Percentiles rank a stretch among this genome's conserved stretches.
Conservation (phyloP, 2,888 invertebrate species). For the Pristionchus maxplancki region DNA sequence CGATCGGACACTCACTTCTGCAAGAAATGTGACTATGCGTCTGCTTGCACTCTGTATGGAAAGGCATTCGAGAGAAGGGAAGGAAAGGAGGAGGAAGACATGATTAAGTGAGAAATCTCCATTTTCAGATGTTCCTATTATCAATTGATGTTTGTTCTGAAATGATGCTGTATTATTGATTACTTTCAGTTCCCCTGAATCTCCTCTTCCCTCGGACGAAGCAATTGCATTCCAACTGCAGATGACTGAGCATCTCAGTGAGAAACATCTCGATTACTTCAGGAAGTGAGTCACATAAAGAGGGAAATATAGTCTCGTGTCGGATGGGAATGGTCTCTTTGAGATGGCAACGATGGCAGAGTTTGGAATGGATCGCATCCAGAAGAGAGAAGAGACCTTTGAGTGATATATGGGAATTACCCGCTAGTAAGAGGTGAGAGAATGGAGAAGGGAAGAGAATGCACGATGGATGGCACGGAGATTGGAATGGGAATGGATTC, state of each 20-base stretch:
- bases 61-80: conserved; percentile 38
- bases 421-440: conserved; percentile 13
- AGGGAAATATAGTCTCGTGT: too few species aligned
- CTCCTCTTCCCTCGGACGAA: conserved; percentile 19
- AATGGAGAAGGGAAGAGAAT: too few species aligned
- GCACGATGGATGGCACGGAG: background rate
- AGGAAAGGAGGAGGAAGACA: conserved; percentile 22
- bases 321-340: too few species aligned
- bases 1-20: conserved; percentile 61
- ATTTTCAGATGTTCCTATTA: background rate
- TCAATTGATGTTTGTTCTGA: too few species aligned
- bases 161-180: too few species aligned
- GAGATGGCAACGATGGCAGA: conserved; percentile 44
- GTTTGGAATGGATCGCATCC: background rate
- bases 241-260: conserved; percentile 42
- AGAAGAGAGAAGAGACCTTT: conserved; percentile 37
- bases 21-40: conserved; percentile 63
- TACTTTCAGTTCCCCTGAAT: background rate
- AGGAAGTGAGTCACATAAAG: conserved; percentile 1
- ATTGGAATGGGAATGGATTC: background rate
- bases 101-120: background rate
- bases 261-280: conserved; percentile 47
- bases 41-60: conserved; percentile 60
- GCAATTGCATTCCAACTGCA: conserved; percentile 50
- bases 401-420: conserved; percentile 35